Evolutionary conservation across 2,797 vertebrate species (phyloP).

Genomic region (Tiaroga cobitis): DNA sequence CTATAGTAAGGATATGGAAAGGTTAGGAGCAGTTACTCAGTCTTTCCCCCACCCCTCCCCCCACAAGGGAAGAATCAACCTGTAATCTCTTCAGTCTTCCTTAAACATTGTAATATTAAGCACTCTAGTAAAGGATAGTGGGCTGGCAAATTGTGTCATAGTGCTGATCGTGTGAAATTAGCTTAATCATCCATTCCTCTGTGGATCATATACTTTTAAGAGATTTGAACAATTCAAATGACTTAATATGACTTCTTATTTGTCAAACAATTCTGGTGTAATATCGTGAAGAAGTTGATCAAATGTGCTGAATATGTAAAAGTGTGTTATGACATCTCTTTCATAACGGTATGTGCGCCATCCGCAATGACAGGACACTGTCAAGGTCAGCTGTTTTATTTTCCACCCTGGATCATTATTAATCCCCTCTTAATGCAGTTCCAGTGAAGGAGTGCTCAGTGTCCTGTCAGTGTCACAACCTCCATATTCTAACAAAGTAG

Average conservation of each 20-base stretch:
- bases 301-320: constrained; percentile 4
- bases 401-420: constrained; percentile 23
- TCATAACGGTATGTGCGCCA: constrained; percentile 9
- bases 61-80: constrained; percentile 74
- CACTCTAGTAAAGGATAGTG: neutral
- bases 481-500: constrained; percentile 60
- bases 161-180: neutral
- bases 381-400: constrained; percentile 37
- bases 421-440: constrained; percentile 36
- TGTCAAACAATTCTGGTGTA: constrained; percentile 9
- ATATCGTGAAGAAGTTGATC: neutral
- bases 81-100: constrained; percentile 69
- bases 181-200: neutral
- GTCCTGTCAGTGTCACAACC: neutral
- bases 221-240: neutral
- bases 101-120: constrained; percentile 54
- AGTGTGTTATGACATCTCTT: neutral
- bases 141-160: neutral
- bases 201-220: neutral
- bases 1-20: constrained; percentile 82
- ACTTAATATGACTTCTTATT: neutral
- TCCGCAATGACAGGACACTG: constrained; percentile 10
- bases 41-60: constrained; percentile 67
- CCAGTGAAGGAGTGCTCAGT: constrained; percentile 22
- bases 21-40: constrained; percentile 83